phyloP scores from a whole-genome alignment of 2,888 invertebrate genomes.

The Stenotaenia linearis region DNA sequence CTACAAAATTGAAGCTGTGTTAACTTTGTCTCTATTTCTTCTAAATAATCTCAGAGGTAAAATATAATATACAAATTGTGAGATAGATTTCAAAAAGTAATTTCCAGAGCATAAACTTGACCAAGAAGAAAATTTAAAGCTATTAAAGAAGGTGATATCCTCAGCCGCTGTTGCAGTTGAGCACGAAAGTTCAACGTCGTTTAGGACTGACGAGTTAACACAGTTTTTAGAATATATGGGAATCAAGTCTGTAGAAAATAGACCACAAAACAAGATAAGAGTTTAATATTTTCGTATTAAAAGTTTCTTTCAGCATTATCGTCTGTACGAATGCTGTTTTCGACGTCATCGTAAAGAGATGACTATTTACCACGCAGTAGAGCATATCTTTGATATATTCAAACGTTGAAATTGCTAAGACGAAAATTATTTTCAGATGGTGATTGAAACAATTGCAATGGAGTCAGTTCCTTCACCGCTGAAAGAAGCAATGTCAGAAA shows the following conservation, averaged over 20 bases:
- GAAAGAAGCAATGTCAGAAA: background rate
- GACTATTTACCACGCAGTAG: background rate
- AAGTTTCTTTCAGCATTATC: background rate
- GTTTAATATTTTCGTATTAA: background rate
- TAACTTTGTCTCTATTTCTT: background rate
- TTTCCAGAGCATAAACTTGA: background rate
- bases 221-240: background rate
- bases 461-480: background rate
- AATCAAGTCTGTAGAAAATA: background rate
- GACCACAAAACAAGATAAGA: background rate
- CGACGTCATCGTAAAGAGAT: background rate
- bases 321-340: background rate
- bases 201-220: background rate
- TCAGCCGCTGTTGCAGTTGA: background rate
- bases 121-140: background rate
- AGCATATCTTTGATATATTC: no score
- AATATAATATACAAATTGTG: no score
- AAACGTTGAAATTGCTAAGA: no score
- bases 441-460: background rate
- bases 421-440: background rate
- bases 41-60: background rate
- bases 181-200: background rate
- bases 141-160: background rate
- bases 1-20: background rate
- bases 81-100: background rate